Base-by-base conservation (phyloP, 2,113 vertebrate genomes). In the Agapornis roseicollis region DNA sequence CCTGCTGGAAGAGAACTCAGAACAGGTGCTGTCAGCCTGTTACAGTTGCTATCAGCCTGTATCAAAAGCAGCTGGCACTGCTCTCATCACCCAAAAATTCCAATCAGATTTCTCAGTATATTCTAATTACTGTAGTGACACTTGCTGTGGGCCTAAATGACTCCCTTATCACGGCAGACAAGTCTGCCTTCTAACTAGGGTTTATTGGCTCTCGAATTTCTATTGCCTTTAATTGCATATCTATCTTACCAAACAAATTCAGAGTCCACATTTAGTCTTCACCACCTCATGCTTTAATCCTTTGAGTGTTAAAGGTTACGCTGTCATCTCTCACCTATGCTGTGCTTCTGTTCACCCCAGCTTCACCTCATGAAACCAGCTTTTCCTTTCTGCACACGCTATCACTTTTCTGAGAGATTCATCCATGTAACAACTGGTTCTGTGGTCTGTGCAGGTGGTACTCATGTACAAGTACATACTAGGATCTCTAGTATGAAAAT, bases 61-160 rank as follows among this genome's bases (percentile, higher is more conserved):
- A 92, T 79, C 91, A 90, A 80, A 89, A 82, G 77, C 88, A 89
- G 79, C 50, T 92, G 82, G 77, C 90, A 73, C 42, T 42, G 61
- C 29, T 94, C 92, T 94, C 88, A 74, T 85, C 84, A 65, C 52
- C 69, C 84, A 93, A 93, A 89, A 89, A 91, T 97, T 95, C 94
- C 97, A 96, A 74, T 96, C 93, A 96, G 65, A 83, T 77, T 77
- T 42, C 69, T 91, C 93, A 81, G 78, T 72, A 68, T 94, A 92
- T 96, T 94, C 92, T 96, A 95, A 95, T 95, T 89, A 87, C 94
- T 82, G 90, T 47, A 89, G 80, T 47, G 84, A 85, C 89, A 94
- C 87, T 96, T 84, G 64, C 85, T 85, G 61, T 37, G 74, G 88
- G 90, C 94, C 87, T 95, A 44, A 61, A 94, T 89, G 92, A 93